phyloP scores from a whole-genome alignment of 2,888 invertebrate genomes.

The Panopea generosa region DNA sequence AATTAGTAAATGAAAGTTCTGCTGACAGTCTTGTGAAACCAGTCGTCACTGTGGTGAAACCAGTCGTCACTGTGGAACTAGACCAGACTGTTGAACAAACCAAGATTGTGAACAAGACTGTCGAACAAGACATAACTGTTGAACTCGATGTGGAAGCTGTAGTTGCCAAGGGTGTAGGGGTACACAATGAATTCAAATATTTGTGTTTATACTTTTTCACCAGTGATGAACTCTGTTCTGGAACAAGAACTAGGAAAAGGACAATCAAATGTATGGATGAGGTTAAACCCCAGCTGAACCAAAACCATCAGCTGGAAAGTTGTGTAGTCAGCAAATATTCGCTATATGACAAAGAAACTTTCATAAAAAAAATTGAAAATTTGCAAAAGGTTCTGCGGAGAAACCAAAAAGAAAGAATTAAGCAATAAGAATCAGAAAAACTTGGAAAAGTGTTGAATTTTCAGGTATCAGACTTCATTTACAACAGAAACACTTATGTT shows the following conservation, averaged over 20 bases:
- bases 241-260: slow-evolving; percentile 30
- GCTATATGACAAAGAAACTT: not conserved
- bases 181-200: slow-evolving; percentile 21
- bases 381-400: not conserved
- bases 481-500: too few relatives aligned
- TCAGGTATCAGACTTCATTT: too few relatives aligned
- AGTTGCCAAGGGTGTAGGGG: slow-evolving; percentile 8
- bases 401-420: not conserved
- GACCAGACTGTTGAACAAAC: slow-evolving; percentile 8
- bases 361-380: not conserved
- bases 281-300: slow-evolving; percentile 30
- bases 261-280: slow-evolving; percentile 36
- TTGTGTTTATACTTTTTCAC: slow-evolving; percentile 23
- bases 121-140: too few relatives aligned
- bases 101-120: slow-evolving; percentile 13
- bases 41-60: not conserved
- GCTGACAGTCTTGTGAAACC: too few relatives aligned
- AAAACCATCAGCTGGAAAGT: not conserved
- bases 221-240: slow-evolving; percentile 11
- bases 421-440: too few relatives aligned
- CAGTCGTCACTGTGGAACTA: slow-evolving; percentile 8
- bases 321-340: not conserved
- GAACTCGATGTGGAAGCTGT: slow-evolving; percentile 10
- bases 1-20: not conserved
- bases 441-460: too few relatives aligned